Conservation (phyloP, 2,113 vertebrate species). For the Dasyurus viverrinus region DNA sequence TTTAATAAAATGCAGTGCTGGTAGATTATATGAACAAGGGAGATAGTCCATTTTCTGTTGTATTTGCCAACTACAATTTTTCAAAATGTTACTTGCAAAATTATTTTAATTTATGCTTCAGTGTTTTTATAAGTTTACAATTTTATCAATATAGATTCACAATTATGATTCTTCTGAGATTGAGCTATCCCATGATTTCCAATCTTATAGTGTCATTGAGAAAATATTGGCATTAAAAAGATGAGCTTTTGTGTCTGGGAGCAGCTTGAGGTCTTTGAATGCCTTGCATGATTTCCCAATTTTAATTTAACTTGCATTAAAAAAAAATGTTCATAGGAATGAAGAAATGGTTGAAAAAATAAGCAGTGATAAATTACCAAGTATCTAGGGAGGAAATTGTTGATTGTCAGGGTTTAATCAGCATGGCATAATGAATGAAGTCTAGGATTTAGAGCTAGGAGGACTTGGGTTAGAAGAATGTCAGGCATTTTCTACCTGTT, state of each 20-base stretch:
- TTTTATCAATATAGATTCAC: not conserved
- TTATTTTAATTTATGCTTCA: not conserved
- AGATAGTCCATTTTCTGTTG: not conserved
- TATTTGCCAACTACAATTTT: not conserved
- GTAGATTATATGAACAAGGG: not conserved
- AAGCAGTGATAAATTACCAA: not conserved
- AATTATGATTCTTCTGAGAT: not conserved
- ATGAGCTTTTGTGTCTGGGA: not conserved
- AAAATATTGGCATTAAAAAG: not conserved
- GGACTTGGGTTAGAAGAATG: not conserved
- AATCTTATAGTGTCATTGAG: not conserved
- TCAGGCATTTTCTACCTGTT: not conserved
- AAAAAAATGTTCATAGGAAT: slow-evolving; percentile 19
- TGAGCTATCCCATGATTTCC: not conserved
- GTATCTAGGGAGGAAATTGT: not conserved
- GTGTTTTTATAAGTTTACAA: not conserved
- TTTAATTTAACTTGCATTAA: not conserved
- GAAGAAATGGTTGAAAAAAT: not conserved
- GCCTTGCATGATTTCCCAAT: not conserved
- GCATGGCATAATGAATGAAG: not conserved
- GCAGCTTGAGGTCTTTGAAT: not conserved
- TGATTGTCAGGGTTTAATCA: not conserved
- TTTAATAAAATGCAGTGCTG: not conserved
- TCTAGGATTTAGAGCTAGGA: not conserved
- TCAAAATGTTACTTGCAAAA: slow-evolving; percentile 26